Conservation (phyloP, 2,797 vertebrate genomes). For the Sparus aurata region DNA sequence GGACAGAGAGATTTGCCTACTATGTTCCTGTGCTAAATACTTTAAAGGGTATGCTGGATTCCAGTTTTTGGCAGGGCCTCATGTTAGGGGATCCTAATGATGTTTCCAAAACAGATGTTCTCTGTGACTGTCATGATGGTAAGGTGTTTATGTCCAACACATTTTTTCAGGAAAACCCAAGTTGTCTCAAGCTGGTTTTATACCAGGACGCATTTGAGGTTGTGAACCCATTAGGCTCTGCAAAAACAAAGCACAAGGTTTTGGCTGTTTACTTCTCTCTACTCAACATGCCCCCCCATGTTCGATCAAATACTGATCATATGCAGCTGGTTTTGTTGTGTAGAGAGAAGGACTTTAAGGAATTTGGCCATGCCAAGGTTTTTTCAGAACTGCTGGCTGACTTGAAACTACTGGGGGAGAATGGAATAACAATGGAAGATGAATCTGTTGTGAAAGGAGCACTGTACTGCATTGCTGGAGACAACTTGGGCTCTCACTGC, state of each 20-base stretch:
- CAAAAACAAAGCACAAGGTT: constrained; percentile 26
- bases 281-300: constrained; percentile 13
- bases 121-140: constrained; percentile 15
- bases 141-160: constrained; percentile 21
- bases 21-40: constrained; percentile 31
- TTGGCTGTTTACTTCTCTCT: constrained; percentile 33
- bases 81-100: constrained; percentile 4
- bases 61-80: constrained; percentile 9
- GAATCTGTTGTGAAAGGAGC: neutral
- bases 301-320: constrained; percentile 16
- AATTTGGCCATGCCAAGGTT: constrained; percentile 2
- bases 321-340: constrained; percentile 22
- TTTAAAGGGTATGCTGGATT: constrained; percentile 13
- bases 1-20: constrained; percentile 29
- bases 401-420: constrained; percentile 4
- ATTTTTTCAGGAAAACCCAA: constrained; percentile 34
- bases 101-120: constrained; percentile 22
- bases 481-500: no score
- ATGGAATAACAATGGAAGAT: constrained; percentile 4
- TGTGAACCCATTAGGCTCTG: constrained; percentile 24
- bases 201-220: constrained; percentile 25
- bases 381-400: constrained; percentile 12
- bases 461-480: neutral
- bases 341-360: constrained; percentile 11
- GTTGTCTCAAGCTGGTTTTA: constrained; percentile 24